Evolutionary conservation across 2,888 invertebrate genomes (phyloP).

Genomic region (Morpho achilles): DNA sequence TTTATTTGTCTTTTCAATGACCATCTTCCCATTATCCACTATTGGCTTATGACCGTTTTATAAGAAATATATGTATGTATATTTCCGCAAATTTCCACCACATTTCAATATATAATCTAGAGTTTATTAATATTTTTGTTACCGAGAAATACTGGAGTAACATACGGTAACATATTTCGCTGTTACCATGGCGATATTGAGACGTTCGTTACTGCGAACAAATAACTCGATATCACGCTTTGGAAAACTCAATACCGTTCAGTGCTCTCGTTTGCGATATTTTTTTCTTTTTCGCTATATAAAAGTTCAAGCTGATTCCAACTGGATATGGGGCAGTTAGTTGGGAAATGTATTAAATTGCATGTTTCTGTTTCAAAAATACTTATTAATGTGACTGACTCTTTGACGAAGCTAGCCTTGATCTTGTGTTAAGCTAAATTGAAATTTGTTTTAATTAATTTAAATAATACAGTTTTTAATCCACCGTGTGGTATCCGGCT

Average conservation of each 20-base stretch:
- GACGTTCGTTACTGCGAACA: conserved; percentile 9
- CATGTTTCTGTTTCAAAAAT: conserved; percentile 3
- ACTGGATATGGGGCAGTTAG: conserved; percentile 12
- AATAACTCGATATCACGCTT: conserved; percentile 20
- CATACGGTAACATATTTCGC: background rate
- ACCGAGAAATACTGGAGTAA: too few relatives aligned
- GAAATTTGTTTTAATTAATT: too few relatives aligned
- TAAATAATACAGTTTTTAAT: too few relatives aligned
- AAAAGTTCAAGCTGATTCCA: conserved; percentile 15
- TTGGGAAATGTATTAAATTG: conserved; percentile 1
- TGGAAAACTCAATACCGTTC: conserved; percentile 23
- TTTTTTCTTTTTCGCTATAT: conserved; percentile 18
- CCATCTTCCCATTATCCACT: too few relatives aligned
- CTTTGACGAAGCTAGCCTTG: background rate
- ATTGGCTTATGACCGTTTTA: too few relatives aligned
- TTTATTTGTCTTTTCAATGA: too few relatives aligned
- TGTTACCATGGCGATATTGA: conserved; percentile 4
- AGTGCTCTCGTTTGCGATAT: conserved; percentile 21
- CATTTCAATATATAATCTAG: too few relatives aligned
- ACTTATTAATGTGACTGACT: background rate
- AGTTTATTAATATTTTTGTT: too few relatives aligned
- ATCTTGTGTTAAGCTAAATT: too few relatives aligned
- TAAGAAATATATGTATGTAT: too few relatives aligned
- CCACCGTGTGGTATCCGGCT: too few relatives aligned
- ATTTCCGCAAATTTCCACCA: too few relatives aligned